phyloP scores from a whole-genome alignment of 2,888 invertebrate species.

The Griposia aprilina region DNA sequence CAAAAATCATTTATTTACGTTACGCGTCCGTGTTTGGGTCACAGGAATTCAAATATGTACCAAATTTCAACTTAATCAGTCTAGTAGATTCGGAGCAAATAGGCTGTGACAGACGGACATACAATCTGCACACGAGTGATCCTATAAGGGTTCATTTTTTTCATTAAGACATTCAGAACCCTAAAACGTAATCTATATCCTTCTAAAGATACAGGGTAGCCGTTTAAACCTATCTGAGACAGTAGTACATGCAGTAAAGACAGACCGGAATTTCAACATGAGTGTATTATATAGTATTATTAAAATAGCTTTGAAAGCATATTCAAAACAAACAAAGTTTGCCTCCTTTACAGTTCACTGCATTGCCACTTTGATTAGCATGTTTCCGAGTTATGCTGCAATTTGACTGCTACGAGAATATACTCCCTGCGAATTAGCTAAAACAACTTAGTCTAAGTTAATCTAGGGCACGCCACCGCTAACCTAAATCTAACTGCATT shows the following conservation, averaged over 20 bases:
- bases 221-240: not conserved
- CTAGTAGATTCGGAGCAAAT: too few species aligned
- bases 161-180: too few species aligned
- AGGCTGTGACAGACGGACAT: too few species aligned
- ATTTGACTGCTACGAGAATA: not conserved
- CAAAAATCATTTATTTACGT: too few species aligned
- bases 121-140: too few species aligned
- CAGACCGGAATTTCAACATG: not conserved
- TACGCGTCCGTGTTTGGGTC: too few species aligned
- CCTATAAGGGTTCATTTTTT: too few species aligned
- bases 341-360: constrained; percentile 1
- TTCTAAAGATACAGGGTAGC: not conserved
- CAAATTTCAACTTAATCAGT: too few species aligned
- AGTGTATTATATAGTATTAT: not conserved
- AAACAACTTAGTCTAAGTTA: not conserved
- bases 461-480: too few species aligned
- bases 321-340: not conserved
- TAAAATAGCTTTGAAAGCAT: constrained; percentile 18
- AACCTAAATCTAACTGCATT: not conserved
- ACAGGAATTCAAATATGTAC: too few species aligned
- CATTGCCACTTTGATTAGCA: constrained; percentile 11
- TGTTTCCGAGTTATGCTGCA: constrained; percentile 19
- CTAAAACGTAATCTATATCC: too few species aligned
- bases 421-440: constrained; percentile 21
- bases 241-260: not conserved